Conservation (phyloP, 2,113 vertebrate species). For the Gopherus flavomarginatus region DNA sequence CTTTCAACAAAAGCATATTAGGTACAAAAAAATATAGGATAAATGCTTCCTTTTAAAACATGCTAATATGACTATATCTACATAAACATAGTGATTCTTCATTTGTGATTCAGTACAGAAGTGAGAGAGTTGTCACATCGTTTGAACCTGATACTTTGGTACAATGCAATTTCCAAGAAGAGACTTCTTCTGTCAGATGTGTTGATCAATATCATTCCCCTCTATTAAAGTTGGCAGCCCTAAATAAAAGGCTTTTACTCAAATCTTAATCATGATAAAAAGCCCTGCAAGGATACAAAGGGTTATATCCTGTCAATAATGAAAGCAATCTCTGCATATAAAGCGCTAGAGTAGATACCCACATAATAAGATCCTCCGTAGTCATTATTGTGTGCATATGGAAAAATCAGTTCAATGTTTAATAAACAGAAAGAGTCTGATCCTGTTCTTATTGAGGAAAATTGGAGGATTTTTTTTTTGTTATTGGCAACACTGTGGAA, state of each 20-base stretch:
- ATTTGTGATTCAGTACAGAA: conserved; percentile 41
- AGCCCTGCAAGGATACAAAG: background rate
- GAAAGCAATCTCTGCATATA: background rate
- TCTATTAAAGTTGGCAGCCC: conserved; percentile 57
- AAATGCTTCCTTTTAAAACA: conserved; percentile 16
- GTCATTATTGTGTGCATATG: background rate
- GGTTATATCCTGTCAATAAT: conserved; percentile 23
- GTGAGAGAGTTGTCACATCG: conserved; percentile 20
- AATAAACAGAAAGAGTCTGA: background rate
- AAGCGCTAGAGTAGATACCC: background rate
- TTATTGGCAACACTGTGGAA: background rate
- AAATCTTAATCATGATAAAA: conserved; percentile 58
- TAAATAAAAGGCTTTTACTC: conserved; percentile 69
- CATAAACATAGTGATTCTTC: background rate
- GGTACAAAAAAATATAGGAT: background rate
- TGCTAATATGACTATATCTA: background rate
- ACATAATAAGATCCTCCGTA: background rate
- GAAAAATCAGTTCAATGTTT: background rate
- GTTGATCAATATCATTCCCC: conserved; percentile 44
- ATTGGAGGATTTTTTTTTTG: background rate
- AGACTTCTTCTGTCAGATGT: conserved; percentile 53
- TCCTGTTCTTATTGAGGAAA: background rate
- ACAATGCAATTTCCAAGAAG: conserved; percentile 55
- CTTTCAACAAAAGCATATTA: background rate
- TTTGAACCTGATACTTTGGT: conserved; percentile 50